Base-by-base conservation (phyloP, 2,888 invertebrate species). In the Dryobotodes eremita region DNA sequence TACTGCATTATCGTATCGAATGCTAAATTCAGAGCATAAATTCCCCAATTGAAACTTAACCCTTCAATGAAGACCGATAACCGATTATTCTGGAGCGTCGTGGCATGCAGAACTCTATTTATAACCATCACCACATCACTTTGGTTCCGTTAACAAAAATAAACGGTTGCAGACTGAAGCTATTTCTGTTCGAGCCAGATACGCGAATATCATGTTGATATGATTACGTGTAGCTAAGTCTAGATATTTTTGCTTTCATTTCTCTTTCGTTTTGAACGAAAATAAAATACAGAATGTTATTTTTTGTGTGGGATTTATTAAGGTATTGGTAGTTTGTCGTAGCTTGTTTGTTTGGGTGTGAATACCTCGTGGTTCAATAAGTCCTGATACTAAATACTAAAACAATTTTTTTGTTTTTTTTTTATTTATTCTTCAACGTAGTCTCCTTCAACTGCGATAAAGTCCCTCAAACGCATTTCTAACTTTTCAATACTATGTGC, bases 121-220 rank as follows among this genome's bases (percentile, higher is more conserved):
- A 82, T 85, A 88, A 55, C 42, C 59, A 46, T 26, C 65, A 71
- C 81, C 79, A 80, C 82, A 81, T 79, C 79, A 79, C 74, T 79
- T 79, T 88, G 86, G 86, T 85, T 88, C 79, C 85, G 88, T 84
- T 77, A 78, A 59, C 79, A 80, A 75, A 86, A 88, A 86, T 88
- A 88, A 69, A 79, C 82, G 68, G 77, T 84, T 83, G 82, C 79
- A 83, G 81, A 83, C 86, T 53, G 20, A 77, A 74, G 76, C 80
- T 88, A 88, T 88, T 88, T 88, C 50, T 80, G 80, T 65, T 68
- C 75, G 72, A 72, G 73, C 69, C 81, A 86, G 88, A 88, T 79
- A 84, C 80, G 88, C 86, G 85, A 88, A 86, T 84, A 81, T 82
- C 76, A 68, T 81, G 79, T 79, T 82, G 79, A 86, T 88, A 80